phyloP scores from a whole-genome alignment of 2,113 vertebrate species.

The Hypanus sabinus region DNA sequence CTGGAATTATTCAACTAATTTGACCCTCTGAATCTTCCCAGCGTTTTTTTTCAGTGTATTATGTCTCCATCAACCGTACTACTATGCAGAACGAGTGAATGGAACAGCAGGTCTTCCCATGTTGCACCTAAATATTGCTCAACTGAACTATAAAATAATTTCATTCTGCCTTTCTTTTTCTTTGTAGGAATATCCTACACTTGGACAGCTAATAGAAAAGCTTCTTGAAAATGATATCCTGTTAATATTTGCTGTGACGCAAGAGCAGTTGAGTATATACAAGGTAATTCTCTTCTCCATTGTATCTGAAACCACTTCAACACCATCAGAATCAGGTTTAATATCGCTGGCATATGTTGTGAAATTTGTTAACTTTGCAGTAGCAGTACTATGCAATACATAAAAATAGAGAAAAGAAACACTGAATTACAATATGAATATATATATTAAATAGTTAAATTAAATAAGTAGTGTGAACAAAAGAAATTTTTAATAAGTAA shows the following conservation, averaged over 20 bases:
- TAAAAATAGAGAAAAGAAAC: too few species aligned
- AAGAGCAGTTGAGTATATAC: slow-evolving; percentile 69
- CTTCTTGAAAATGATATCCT: slow-evolving; percentile 89
- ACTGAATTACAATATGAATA: too few species aligned
- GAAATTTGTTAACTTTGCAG: too few species aligned
- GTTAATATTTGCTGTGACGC: slow-evolving; percentile 89
- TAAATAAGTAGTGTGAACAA: too few species aligned
- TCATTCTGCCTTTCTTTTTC: not conserved
- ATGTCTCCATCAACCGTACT: not conserved
- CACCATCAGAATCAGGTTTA: not conserved
- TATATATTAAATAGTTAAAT: too few species aligned
- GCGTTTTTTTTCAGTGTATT: not conserved
- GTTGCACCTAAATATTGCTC: not conserved
- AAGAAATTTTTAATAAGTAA: too few species aligned
- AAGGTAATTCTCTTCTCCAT: slow-evolving; percentile 62
- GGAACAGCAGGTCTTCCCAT: not conserved
- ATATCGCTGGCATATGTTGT: too few species aligned
- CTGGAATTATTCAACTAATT: too few species aligned
- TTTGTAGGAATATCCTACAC: slow-evolving; percentile 84
- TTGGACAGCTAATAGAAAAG: slow-evolving; percentile 91
- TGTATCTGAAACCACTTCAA: not conserved
- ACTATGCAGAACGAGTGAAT: not conserved
- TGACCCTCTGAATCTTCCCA: too few species aligned
- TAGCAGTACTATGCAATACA: too few species aligned
- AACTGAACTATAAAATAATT: not conserved